Base-by-base conservation (phyloP, 1,140 invertebrate species). In the Pemphigus obesinymphae region DNA sequence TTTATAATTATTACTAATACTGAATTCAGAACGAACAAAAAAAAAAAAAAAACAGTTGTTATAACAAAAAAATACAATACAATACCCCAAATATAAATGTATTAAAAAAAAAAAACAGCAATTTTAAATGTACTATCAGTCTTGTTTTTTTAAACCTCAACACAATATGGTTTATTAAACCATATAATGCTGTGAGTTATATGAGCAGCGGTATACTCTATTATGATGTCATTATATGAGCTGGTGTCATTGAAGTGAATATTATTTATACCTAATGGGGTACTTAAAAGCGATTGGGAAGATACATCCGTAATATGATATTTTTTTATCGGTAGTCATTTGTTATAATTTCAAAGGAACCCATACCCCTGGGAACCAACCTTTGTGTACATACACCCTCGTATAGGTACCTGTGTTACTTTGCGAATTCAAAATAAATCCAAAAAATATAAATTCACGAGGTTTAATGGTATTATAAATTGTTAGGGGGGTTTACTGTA, bases 361-460 rank as follows among this genome's bases (percentile, higher is more conserved):
- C 17, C 48, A 53, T 75, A 53, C 72, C 72, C 72, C 20, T 34
- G 72, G 72, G 72, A 75, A 50, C 34, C 29, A 15, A 23, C 72
- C 45, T 31, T 53, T 3, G 10, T 13, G 20, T 6, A 7, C 68
- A 26, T 23, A 26, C 31, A n/a, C 40, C 23, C 34, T 31, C 23
- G 10, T 34, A 11, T 17, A 26, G n/a, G 1, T 75, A 53, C 70
- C 70, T 34, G 20, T 66, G 11, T 66, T 26, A 70, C 37, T 29
- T 5, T 2, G 10, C n/a, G 23, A 29, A 23, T 70, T 70, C 26
- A 26, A 43, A 70, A 70, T 43, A 45, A 43, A 43, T 15, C n/a
- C 58, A n/a, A n/a, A n/a, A n/a, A n/a, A n/a, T n/a, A n/a, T n/a
- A n/a, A n/a, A n/a, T n/a, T n/a, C n/a, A n/a, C n/a, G n/a, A n/a